A percentile compares a stretch with the other conserved stretches of the same genome.
Conservation (phyloP, 2,797 vertebrate species). For the Phyllotis vaccarum region DNA sequence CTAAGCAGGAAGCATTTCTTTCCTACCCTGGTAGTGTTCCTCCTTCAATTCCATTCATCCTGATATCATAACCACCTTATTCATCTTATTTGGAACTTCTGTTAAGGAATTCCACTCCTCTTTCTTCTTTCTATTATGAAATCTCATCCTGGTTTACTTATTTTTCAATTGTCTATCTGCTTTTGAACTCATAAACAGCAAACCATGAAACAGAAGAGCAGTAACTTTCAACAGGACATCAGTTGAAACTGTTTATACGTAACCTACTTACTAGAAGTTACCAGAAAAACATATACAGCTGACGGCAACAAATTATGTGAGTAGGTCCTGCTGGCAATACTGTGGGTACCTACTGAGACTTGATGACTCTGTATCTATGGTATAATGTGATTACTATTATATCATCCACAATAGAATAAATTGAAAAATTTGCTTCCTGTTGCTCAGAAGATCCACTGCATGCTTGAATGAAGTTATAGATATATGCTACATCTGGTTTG, state of each 20-base stretch:
- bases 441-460: slow-evolving; percentile 97
- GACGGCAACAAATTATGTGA: not conserved
- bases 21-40: not conserved
- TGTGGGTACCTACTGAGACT: not conserved
- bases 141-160: not conserved
- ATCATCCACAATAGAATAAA: slow-evolving; percentile 97
- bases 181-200: slow-evolving; percentile 12
- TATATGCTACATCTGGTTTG: slow-evolving; percentile 91
- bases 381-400: slow-evolving; percentile 95
- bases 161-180: not conserved
- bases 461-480: slow-evolving; percentile 92
- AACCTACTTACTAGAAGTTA: slow-evolving; percentile 54
- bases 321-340: not conserved
- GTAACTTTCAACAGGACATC: slow-evolving; percentile 20
- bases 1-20: not conserved
- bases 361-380: slow-evolving; percentile 84
- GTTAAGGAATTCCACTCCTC: not conserved
- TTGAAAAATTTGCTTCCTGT: slow-evolving; percentile 99
- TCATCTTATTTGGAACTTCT: slow-evolving; percentile 6
- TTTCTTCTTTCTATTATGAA: not conserved
- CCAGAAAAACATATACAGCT: not conserved
- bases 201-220: not conserved
- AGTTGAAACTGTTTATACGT: not conserved
- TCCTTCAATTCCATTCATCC: not conserved
- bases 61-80: not conserved